Conservation (phyloP, 2,797 vertebrate genomes). For the Cetoscarus ocellatus region DNA sequence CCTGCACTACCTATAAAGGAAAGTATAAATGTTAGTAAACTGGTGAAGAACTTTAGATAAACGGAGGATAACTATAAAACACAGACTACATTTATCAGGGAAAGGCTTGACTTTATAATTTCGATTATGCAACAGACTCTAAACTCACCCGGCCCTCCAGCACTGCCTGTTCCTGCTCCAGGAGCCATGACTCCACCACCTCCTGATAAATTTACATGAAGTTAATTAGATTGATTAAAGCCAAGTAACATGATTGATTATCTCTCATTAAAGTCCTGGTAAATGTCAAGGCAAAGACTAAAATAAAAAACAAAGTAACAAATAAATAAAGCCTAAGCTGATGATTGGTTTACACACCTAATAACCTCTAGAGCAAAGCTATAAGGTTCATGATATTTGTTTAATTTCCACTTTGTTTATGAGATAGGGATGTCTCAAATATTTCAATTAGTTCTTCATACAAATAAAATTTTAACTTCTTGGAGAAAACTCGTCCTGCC, state of each 20-base stretch:
- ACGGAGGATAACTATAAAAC: neutral
- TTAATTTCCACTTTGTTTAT: too few species aligned
- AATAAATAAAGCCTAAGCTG: neutral
- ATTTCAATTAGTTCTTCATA: neutral
- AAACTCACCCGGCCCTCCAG: constrained; percentile 54
- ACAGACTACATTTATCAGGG: too few species aligned
- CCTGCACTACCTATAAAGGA: constrained; percentile 41
- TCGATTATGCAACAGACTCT: neutral
- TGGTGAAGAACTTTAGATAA: neutral
- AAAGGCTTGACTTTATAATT: neutral
- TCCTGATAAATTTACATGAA: constrained; percentile 32
- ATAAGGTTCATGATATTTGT: neutral
- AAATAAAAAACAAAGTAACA: neutral
- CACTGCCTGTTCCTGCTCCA: constrained; percentile 46
- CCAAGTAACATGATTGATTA: neutral
- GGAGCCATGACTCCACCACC: constrained; percentile 47
- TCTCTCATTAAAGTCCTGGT: neutral
- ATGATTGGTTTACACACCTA: neutral
- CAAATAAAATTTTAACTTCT: neutral
- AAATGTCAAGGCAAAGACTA: neutral
- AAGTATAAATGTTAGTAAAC: constrained; percentile 12
- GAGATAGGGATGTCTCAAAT: neutral
- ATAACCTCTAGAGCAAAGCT: neutral
- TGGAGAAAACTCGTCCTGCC: neutral
- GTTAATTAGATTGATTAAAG: neutral